Percentiles rank a stretch among this genome's conserved stretches.
These are phyloP conservation scores for Virgularia gustaviana DNA, from an alignment of 92 coral and sea anemone genomes.

Conservation along the genomic window DNA sequence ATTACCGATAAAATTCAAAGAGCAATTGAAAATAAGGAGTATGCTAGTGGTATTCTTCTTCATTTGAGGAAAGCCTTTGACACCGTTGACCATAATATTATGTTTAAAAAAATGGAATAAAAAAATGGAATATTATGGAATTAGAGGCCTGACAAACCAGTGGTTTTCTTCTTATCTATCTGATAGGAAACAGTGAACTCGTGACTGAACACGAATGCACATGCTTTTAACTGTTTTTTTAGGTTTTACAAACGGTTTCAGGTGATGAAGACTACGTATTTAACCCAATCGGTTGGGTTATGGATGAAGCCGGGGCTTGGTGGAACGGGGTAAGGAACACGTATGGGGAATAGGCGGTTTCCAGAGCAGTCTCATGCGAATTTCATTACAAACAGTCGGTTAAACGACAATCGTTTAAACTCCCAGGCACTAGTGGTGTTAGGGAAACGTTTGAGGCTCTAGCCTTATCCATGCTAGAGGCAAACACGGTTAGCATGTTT, in stretches of 20 bases:
- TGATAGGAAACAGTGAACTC: conserved; percentile 5
- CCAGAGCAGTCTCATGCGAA: no score
- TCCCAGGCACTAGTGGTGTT: conserved; percentile 3
- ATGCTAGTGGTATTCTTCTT: conserved; percentile 49
- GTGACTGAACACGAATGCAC: no score
- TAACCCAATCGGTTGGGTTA: conserved; percentile 48
- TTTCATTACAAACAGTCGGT: conserved; percentile 56
- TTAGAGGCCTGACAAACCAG: background rate
- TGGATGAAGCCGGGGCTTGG: conserved; percentile 58
- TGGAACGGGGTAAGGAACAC: conserved; percentile 48
- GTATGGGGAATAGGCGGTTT: no score
- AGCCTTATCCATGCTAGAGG: conserved; percentile 33
- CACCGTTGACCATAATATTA: conserved; percentile 49
- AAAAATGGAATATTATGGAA: no score
- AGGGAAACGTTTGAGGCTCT: conserved; percentile 19
- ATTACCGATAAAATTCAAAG: conserved; percentile 54
- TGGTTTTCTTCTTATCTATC: conserved; percentile 17
- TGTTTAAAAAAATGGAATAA: conserved; percentile 41
- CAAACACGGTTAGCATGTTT: conserved; percentile 42
- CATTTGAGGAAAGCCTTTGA: conserved; percentile 54
- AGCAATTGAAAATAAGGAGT: conserved; percentile 38
- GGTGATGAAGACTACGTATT: conserved; percentile 36
- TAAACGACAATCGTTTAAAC: conserved; percentile 32
- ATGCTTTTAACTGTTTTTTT: no score
- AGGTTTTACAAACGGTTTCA: conserved; percentile 46